A percentile compares a stretch with the other conserved stretches of the same genome.
Evolutionary conservation across 2,797 vertebrate genomes (phyloP).

Genomic region (Megalops cyprinoides): DNA sequence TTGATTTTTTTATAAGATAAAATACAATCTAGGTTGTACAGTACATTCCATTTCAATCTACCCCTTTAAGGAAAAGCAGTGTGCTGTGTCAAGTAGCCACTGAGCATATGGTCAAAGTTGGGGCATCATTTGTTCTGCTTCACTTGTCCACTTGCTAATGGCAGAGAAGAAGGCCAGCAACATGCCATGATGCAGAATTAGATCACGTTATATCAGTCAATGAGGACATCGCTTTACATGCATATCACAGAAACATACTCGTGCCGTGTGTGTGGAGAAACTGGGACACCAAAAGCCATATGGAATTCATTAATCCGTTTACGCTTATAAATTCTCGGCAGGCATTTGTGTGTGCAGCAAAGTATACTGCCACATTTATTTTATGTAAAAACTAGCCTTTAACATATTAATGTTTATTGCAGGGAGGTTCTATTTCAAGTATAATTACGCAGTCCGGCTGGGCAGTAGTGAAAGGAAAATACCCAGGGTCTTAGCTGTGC

Average conservation of each 20-base stretch:
- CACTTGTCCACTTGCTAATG: slow-evolving; percentile 36
- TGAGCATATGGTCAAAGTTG: slow-evolving; percentile 42
- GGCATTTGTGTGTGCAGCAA: slow-evolving; percentile 37
- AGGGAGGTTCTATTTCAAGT: slow-evolving; percentile 61
- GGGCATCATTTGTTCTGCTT: slow-evolving; percentile 50
- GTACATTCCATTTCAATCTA: slow-evolving; percentile 8
- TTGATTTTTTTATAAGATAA: not conserved
- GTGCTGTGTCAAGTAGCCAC: not conserved
- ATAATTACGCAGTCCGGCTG: slow-evolving; percentile 55
- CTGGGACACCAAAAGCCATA: not conserved
- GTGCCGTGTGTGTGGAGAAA: slow-evolving; percentile 20
- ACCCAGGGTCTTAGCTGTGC: slow-evolving; percentile 9
- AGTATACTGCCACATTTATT: not conserved
- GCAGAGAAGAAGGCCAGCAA: slow-evolving; percentile 30
- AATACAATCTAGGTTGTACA: not conserved
- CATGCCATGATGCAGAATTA: slow-evolving; percentile 46
- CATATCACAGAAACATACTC: slow-evolving; percentile 3
- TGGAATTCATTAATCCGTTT: slow-evolving; percentile 59
- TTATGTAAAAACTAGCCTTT: slow-evolving; percentile 23
- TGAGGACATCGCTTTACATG: slow-evolving; percentile 19
- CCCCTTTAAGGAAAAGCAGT: slow-evolving; percentile 7
- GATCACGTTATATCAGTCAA: slow-evolving; percentile 17
- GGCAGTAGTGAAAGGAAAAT: slow-evolving; percentile 58
- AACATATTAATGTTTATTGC: slow-evolving; percentile 57
- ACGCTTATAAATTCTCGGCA: slow-evolving; percentile 58